phyloP scores from a whole-genome alignment of 2,113 vertebrate species.

The Butorides virescens region DNA sequence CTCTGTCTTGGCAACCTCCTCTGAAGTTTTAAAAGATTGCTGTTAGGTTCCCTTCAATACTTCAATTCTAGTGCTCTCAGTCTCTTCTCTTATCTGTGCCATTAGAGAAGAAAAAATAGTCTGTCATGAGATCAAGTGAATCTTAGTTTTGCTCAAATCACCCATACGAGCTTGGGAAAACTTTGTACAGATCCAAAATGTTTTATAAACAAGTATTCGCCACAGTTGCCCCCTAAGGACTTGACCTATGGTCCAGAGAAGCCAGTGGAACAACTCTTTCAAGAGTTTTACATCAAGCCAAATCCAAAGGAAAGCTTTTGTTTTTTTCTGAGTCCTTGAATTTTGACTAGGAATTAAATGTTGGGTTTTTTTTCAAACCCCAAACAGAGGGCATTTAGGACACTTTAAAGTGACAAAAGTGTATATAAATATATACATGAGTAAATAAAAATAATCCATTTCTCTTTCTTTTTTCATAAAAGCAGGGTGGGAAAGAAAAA shows the following conservation, averaged over 20 bases:
- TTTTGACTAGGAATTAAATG: neutral
- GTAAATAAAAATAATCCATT: neutral
- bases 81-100: neutral
- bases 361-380: neutral
- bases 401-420: neutral
- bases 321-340: neutral
- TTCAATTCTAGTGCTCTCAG: neutral
- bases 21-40: neutral
- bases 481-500: rapidly evolving
- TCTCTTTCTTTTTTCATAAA: neutral
- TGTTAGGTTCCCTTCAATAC: neutral
- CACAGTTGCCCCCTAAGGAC: neutral
- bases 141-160: neutral
- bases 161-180: neutral
- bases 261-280: neutral
- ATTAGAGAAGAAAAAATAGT: neutral
- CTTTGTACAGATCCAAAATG: neutral
- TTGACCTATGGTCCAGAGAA: neutral
- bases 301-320: neutral
- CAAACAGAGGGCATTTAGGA: neutral
- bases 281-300: neutral
- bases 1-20: neutral
- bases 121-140: neutral
- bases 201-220: neutral
- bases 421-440: neutral